A percentile compares a stretch with the other conserved stretches of the same genome.
Evolutionary conservation across 2,888 invertebrate species (phyloP).

Genomic region (Chironomus tentans): DNA sequence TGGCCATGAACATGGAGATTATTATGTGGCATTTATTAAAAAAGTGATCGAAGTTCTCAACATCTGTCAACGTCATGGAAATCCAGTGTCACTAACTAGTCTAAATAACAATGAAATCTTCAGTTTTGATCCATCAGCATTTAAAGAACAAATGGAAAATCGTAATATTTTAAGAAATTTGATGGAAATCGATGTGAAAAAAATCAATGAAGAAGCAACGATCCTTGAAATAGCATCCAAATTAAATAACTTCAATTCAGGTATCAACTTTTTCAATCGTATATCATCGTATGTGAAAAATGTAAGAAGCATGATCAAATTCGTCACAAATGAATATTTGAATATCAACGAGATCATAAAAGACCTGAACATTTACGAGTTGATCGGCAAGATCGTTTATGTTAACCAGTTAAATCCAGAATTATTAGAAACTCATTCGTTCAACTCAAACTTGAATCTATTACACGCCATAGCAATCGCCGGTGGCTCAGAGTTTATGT

Average conservation of each 20-base stretch:
- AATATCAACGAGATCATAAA: neutral
- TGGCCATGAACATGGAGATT: slow-evolving; percentile 31
- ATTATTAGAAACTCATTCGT: neutral
- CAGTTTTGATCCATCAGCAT: neutral
- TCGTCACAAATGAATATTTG: neutral
- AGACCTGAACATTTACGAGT: neutral
- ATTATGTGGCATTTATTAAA: slow-evolving; percentile 32
- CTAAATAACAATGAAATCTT: neutral
- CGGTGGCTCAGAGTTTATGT: neutral
- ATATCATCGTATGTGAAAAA: slow-evolving; percentile 38
- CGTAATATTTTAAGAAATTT: neutral
- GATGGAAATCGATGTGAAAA: slow-evolving; percentile 28
- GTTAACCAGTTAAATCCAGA: neutral
- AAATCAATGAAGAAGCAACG: slow-evolving; percentile 30
- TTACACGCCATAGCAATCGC: neutral
- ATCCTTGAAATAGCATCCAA: slow-evolving; percentile 35
- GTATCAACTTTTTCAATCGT: slow-evolving; percentile 37
- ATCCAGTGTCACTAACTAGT: neutral
- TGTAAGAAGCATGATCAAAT: slow-evolving; percentile 24
- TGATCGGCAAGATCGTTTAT: neutral
- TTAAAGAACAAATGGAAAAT: neutral
- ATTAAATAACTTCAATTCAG: slow-evolving; percentile 37
- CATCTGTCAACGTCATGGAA: slow-evolving; percentile 19
- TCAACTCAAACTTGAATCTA: slow-evolving; percentile 3
- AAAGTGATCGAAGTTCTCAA: slow-evolving; percentile 28